Evolutionary conservation across 2,888 invertebrate species (phyloP).

Genomic region (Amphipoea oculea): DNA sequence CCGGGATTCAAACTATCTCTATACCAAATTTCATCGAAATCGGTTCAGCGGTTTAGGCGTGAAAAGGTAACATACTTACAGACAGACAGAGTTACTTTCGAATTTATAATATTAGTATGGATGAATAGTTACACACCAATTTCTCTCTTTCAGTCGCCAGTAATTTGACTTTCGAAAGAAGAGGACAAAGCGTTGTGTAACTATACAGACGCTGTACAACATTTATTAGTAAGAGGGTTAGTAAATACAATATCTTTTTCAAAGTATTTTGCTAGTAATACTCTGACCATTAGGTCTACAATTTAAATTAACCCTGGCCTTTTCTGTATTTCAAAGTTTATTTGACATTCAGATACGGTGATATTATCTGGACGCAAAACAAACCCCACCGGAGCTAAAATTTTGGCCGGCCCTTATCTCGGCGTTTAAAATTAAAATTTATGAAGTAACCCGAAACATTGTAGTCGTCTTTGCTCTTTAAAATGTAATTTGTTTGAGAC

Average conservation of each 20-base stretch:
- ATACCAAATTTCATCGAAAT: no score
- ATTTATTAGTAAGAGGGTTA: no score
- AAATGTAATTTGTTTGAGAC: conserved; percentile 58
- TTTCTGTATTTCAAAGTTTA: conserved; percentile 23
- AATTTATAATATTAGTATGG: no score
- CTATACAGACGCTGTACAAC: no score
- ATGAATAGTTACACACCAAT: no score
- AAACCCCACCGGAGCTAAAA: conserved; percentile 26
- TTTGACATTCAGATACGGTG: conserved; percentile 37
- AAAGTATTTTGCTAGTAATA: background rate
- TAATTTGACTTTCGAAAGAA: no score
- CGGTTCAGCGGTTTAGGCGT: no score
- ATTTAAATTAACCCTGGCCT: conserved; percentile 5
- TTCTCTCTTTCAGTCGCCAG: no score
- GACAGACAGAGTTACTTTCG: no score
- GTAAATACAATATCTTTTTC: conserved; percentile 3
- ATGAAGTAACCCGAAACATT: conserved; percentile 54
- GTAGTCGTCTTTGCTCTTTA: conserved; percentile 43
- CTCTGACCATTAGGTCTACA: conserved; percentile 4
- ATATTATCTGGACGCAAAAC: conserved; percentile 45
- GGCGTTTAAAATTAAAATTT: conserved; percentile 51
- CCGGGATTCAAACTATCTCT: no score
- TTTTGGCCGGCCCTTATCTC: conserved; percentile 44
- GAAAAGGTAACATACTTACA: no score
- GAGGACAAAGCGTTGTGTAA: no score